A percentile compares a stretch with the other conserved stretches of the same genome.
Conservation (phyloP, 2,113 vertebrate species). For the Varanus salvator region DNA sequence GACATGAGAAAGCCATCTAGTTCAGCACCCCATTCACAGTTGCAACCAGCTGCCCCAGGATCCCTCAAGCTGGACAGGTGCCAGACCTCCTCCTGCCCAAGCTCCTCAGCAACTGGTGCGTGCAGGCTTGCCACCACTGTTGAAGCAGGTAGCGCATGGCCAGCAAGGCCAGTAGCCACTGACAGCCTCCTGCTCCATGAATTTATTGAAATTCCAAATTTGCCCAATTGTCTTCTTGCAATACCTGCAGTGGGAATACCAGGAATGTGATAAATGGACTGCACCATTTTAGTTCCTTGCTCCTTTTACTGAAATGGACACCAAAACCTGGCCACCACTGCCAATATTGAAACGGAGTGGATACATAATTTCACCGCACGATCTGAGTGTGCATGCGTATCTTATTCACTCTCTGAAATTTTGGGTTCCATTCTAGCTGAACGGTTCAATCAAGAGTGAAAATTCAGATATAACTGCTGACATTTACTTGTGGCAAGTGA, state of each 20-base stretch:
- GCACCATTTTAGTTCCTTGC: background rate
- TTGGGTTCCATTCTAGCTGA: slow-evolving; percentile 37
- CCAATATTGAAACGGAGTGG: background rate
- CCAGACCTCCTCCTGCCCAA: too few species aligned
- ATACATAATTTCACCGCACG: slow-evolving; percentile 22
- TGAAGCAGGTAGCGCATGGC: too few species aligned
- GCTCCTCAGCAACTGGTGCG: too few species aligned
- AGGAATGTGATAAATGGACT: background rate
- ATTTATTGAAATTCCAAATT: too few species aligned
- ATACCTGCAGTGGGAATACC: too few species aligned
- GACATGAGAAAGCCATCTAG: too few species aligned
- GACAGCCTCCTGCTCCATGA: too few species aligned
- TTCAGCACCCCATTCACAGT: too few species aligned
- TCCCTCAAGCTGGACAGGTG: too few species aligned
- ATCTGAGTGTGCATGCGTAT: background rate
- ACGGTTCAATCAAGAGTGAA: slow-evolving; percentile 46
- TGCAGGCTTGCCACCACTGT: too few species aligned
- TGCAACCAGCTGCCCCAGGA: too few species aligned
- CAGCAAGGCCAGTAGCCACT: too few species aligned
- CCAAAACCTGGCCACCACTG: background rate
- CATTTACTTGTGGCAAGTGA: slow-evolving; percentile 23
- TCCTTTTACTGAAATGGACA: background rate
- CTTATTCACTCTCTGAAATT: slow-evolving; percentile 11
- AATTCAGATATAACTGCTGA: slow-evolving; percentile 11
- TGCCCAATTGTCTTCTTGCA: background rate